Evolutionary conservation across 2,888 invertebrate species (phyloP), one percentile per base, ranked within the genome.

Genomic region (Gymnosoma rotundatum): DNA sequence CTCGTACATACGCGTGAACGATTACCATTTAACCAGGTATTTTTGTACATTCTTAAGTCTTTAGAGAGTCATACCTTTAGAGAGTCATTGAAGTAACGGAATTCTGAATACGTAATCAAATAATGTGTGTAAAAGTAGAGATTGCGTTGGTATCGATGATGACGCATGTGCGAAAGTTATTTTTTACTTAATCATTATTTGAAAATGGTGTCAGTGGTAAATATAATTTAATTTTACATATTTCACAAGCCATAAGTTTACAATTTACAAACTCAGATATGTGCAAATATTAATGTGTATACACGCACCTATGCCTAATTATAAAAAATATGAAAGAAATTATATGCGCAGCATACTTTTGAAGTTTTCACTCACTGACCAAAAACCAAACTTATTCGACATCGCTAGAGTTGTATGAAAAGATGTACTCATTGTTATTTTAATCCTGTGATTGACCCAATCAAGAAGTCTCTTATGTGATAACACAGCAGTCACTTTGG

Each of bases 141-240:
- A 10, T 58, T 52, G 72, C 54, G 67, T 48, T 18, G 36, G 21
- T 36, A 42, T 18, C 32, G 14, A 9, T 8, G 18, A 32, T 83
- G 83, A 83, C 78, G 83, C 74, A 78, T 70, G 69, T 50, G 64
- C 25, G 61, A 64, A 74, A 45, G 56, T 83, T 78, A 60, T 74
- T 83, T 81, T 63, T 78, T 83, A 14, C 20, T 48, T 38, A 38
- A 42, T 36, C 16, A 58, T 54, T 64, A 42, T 45, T 50, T 56
- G 48, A 52, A 48, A 42, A 50, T 50, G 74, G 74, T 83, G 78
- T 83, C 78, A 83, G 74, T 70, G 78, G 78, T 70, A 58, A 78
- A 69, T 69, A 61, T 69, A 0, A 32, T 32, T 32, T 32, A 69
- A 58, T 48, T 76, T 60, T 69, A 64, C 25, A 32, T 48, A 3